Percentiles rank a stretch among this genome's conserved stretches.
Conservation (phyloP, 2,113 vertebrate genomes). For the Hyperopisus bebe region DNA sequence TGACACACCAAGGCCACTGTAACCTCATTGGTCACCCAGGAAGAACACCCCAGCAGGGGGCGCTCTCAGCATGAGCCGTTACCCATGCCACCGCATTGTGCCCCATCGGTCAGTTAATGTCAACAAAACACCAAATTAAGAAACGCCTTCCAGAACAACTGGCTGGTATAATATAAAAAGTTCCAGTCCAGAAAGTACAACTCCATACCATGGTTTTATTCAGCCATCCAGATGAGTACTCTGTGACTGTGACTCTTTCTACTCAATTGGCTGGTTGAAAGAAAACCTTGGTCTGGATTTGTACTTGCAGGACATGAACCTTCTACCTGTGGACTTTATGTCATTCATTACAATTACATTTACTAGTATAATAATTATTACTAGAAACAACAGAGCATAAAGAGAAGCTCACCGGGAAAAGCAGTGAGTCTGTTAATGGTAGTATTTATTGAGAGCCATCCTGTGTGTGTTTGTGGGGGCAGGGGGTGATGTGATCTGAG, state of each 20-base stretch:
- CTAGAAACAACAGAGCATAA: background rate
- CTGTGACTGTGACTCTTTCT: too few species aligned
- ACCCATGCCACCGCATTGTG: background rate
- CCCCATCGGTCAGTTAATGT: background rate
- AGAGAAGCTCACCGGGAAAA: background rate
- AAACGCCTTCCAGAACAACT: background rate
- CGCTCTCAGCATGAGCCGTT: background rate
- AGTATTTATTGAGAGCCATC: background rate
- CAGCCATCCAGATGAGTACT: too few species aligned
- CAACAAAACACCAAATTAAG: background rate
- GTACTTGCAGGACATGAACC: too few species aligned
- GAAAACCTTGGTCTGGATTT: too few species aligned
- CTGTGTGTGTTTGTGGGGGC: background rate
- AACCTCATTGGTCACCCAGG: background rate
- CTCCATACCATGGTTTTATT: too few species aligned
- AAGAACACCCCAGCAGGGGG: background rate
- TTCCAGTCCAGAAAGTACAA: too few species aligned
- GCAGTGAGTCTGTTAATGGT: background rate
- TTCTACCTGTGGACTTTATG: background rate
- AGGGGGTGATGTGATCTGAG: background rate
- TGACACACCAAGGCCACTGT: background rate
- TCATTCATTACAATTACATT: background rate
- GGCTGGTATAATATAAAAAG: background rate
- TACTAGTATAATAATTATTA: background rate
- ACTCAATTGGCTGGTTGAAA: too few species aligned